Conservation (phyloP, 2,888 invertebrate genomes). For the Hedychridium roseum region DNA sequence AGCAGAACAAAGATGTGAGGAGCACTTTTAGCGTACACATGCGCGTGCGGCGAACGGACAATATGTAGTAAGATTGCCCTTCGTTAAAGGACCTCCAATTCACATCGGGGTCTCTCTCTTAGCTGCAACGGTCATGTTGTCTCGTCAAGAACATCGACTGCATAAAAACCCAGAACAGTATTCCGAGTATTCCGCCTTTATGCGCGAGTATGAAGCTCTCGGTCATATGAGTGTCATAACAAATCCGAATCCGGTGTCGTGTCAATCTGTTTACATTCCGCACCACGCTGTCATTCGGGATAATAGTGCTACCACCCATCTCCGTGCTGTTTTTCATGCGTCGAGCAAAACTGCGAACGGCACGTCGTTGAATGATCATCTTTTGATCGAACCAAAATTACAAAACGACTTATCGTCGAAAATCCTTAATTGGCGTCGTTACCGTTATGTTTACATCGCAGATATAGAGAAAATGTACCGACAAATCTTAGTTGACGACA, state of each 20-base stretch:
- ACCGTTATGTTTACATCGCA: neutral
- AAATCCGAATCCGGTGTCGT: neutral
- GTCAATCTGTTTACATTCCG: neutral
- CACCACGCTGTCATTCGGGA: constrained; percentile 6
- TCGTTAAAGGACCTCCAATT: too few species aligned
- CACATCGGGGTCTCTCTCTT: too few species aligned
- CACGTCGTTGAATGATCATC: constrained; percentile 4
- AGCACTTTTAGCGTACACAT: too few species aligned
- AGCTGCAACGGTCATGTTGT: too few species aligned
- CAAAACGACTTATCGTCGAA: constrained; percentile 4
- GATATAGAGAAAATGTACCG: constrained; percentile 4
- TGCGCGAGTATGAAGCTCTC: neutral
- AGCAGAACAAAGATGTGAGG: too few species aligned
- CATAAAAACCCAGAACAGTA: neutral
- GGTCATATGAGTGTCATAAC: neutral
- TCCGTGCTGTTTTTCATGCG: constrained; percentile 10
- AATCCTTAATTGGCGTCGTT: constrained; percentile 1
- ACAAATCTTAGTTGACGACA: neutral
- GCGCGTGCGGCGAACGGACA: too few species aligned
- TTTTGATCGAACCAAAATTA: constrained; percentile 6
- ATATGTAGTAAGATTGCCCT: too few species aligned
- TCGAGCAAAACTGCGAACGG: constrained; percentile 4
- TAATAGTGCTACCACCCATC: too few species aligned
- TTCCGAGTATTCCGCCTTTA: neutral
- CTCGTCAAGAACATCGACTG: too few species aligned